Evolutionary conservation across 2,888 invertebrate genomes (phyloP), one percentile per base, ranked within the genome.

Genomic region (Macrosoma leucophasiata): DNA sequence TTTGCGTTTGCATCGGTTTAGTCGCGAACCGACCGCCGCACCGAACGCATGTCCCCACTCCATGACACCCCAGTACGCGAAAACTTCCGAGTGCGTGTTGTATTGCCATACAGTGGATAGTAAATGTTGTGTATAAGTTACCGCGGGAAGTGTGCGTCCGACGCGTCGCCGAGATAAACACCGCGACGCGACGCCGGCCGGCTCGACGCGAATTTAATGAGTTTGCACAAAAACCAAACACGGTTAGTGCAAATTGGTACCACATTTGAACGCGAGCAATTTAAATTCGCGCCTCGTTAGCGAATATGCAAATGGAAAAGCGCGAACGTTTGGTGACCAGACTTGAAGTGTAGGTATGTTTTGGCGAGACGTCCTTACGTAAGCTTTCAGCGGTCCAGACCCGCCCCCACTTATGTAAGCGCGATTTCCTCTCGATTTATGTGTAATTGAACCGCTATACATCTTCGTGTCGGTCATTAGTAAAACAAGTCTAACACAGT

Each of bases 401-500:
- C 66, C 74, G 55, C 69, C 74, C 65, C 63, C 65, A 63, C 70
- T 81, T 81, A 81, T 75, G 68, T 81, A 81, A 81, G n/a, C n/a
- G n/a, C n/a, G n/a, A n/a, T n/a, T n/a, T n/a, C 78, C 66, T 58
- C 39, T 58, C 64, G 64, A 64, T 66, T 74, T 58, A n/a, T n/a
- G n/a, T n/a, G 51, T n/a, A n/a, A 52, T 51, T 44, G 37, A 7
- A 10, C 13, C 19, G n/a, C n/a, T n/a, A n/a, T n/a, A n/a, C n/a
- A n/a, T n/a, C n/a, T n/a, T n/a, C n/a, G n/a, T n/a, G n/a, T n/a
- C n/a, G n/a, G n/a, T n/a, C n/a, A n/a, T n/a, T n/a, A n/a, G n/a
- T n/a, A n/a, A n/a, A n/a, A n/a, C n/a, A n/a, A n/a, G n/a, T n/a
- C n/a, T n/a, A n/a, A n/a, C n/a, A n/a, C n/a, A n/a, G n/a, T n/a